These are phyloP conservation scores for Charina bottae DNA, from an alignment of 2,113 vertebrate genomes.

Conservation along the genomic window DNA sequence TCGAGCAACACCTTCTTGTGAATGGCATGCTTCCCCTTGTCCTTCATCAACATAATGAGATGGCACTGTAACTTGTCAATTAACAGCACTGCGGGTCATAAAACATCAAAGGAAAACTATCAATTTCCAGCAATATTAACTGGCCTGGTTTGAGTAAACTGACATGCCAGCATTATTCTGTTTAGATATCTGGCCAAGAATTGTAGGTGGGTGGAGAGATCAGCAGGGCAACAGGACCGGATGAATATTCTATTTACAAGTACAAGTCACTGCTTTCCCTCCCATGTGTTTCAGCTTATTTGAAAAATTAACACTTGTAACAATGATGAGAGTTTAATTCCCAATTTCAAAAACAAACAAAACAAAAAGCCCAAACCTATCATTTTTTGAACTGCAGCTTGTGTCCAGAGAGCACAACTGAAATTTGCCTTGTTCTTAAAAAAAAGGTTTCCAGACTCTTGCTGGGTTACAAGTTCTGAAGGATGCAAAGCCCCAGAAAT, in stretches of 20 bases:
- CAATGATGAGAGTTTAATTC: constrained; percentile 37
- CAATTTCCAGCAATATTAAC: constrained; percentile 10
- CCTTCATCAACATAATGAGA: constrained; percentile 40
- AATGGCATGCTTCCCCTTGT: neutral
- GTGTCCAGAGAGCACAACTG: neutral
- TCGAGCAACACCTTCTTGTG: neutral
- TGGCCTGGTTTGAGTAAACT: constrained; percentile 27
- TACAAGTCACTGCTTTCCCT: neutral
- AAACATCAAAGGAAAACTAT: constrained; percentile 18
- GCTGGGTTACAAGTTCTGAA: neutral
- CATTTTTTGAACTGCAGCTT: constrained; percentile 19
- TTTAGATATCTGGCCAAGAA: neutral
- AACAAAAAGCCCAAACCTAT: neutral
- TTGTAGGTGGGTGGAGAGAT: constrained; percentile 4
- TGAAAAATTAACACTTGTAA: constrained; percentile 24
- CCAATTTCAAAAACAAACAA: neutral
- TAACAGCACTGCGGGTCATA: constrained; percentile 26
- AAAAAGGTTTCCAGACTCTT: neutral
- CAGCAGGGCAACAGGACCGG: constrained; percentile 11
- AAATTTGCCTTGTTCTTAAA: constrained; percentile 37
- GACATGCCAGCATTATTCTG: constrained; percentile 14
- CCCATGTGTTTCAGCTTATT: constrained; percentile 4
- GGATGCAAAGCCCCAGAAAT: neutral
- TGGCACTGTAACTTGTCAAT: constrained; percentile 25
- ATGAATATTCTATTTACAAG: constrained; percentile 18